Percentiles rank a stretch among this genome's conserved stretches.
Conservation (phyloP, 2,888 invertebrate species). For the Dynastes grantii region DNA sequence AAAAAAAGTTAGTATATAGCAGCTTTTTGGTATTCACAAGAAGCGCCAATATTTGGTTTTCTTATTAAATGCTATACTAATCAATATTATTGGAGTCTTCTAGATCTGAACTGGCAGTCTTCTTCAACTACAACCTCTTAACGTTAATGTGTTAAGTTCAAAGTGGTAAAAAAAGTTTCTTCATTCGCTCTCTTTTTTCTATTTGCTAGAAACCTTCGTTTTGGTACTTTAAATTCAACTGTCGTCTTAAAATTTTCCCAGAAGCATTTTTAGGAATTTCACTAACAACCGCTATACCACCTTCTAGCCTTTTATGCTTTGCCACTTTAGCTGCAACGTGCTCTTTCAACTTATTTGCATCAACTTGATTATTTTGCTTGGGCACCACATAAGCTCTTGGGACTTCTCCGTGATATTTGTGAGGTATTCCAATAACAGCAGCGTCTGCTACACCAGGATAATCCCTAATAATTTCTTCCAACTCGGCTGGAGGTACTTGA, state of each 20-base stretch:
- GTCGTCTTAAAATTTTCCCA: constrained; percentile 83
- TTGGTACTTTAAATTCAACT: constrained; percentile 67
- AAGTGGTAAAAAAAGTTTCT: neutral
- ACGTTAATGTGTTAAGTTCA: too few species aligned
- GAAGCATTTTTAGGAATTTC: constrained; percentile 83
- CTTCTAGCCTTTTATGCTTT: constrained; percentile 80
- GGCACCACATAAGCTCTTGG: constrained; percentile 82
- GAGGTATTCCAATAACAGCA: constrained; percentile 85
- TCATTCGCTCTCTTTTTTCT: too few species aligned
- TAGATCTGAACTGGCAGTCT: too few species aligned
- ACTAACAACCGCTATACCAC: constrained; percentile 79
- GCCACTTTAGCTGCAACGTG: constrained; percentile 80
- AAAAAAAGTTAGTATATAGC: too few species aligned
- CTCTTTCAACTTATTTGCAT: constrained; percentile 74
- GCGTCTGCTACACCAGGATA: constrained; percentile 84
- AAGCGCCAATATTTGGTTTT: too few species aligned
- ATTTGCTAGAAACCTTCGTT: constrained; percentile 55
- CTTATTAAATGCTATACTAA: too few species aligned
- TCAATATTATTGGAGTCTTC: too few species aligned
- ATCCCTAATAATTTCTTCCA: constrained; percentile 81
- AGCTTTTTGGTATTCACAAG: too few species aligned
- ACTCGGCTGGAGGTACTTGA: constrained; percentile 89
- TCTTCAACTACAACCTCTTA: too few species aligned
- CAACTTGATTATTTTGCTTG: constrained; percentile 68
- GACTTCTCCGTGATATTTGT: constrained; percentile 79